Conservation (phyloP, 2,113 vertebrate species). For the Cyphomyrus discorhynchus region DNA sequence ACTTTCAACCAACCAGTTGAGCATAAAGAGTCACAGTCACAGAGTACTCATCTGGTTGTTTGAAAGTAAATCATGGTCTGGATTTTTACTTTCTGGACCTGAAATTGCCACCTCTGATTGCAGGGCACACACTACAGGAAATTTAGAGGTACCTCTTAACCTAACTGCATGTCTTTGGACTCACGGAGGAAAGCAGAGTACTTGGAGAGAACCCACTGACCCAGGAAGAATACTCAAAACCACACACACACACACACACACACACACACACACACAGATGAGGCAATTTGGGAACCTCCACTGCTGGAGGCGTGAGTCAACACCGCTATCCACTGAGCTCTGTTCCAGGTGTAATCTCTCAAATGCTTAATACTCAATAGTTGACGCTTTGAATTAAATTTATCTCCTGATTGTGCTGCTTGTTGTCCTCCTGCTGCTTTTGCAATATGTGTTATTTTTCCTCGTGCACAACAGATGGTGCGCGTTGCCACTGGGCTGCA, state of each 20-base stretch:
- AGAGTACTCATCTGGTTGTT: too few relatives aligned
- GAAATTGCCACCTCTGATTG: too few relatives aligned
- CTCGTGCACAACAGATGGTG: conserved; percentile 18
- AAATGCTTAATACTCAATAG: background rate
- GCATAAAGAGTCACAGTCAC: too few relatives aligned
- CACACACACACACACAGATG: background rate
- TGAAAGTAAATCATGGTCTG: too few relatives aligned
- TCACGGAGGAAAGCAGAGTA: background rate
- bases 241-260: background rate
- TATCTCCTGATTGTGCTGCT: background rate
- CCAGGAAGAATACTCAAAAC: background rate
- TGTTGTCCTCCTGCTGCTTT: background rate
- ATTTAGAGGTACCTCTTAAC: background rate
- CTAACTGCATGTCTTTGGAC: background rate
- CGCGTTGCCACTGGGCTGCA: conserved; percentile 1
- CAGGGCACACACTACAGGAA: background rate
- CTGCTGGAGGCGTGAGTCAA: background rate
- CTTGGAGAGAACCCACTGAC: background rate
- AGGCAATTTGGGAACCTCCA: background rate
- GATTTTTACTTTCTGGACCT: too few relatives aligned
- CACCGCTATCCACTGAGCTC: background rate
- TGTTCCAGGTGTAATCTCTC: background rate
- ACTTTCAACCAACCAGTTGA: too few relatives aligned
- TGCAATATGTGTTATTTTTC: background rate
- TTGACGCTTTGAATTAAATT: conserved; percentile 7